phyloP scores from a whole-genome alignment of 2,113 vertebrate species.

The Tichodroma muraria region DNA sequence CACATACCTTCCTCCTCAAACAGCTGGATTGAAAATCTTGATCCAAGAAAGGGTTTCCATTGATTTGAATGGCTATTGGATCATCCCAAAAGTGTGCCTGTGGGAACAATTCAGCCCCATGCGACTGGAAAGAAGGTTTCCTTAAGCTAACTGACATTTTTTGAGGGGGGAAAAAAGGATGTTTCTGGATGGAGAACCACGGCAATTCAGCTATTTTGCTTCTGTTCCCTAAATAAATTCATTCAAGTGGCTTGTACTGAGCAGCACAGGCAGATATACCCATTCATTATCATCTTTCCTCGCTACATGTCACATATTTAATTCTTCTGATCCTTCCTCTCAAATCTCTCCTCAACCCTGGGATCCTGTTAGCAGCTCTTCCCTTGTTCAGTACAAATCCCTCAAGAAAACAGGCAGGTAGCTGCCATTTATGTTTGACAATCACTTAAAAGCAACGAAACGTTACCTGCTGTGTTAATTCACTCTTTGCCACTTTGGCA shows the following conservation, averaged over 20 bases:
- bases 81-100: not conserved
- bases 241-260: not conserved
- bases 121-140: not conserved
- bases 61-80: not conserved
- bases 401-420: slow-evolving; percentile 41
- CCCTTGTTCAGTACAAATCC: slow-evolving; percentile 17
- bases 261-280: not conserved
- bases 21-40: not conserved
- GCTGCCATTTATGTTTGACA: not conserved
- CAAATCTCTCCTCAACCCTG: not conserved
- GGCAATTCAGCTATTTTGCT: not conserved
- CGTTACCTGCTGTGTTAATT: not conserved
- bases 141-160: not conserved
- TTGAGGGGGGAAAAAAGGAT: not conserved
- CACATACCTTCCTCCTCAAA: not conserved
- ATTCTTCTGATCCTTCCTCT: slow-evolving; percentile 44
- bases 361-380: slow-evolving; percentile 36
- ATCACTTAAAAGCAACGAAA: not conserved
- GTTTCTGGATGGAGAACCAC: not conserved
- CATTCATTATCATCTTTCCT: not conserved
- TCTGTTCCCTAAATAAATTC: slow-evolving; percentile 17
- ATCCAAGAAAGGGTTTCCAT: not conserved
- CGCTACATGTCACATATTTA: not conserved
- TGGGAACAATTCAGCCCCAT: not conserved
- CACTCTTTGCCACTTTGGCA: not conserved